Base-by-base conservation (phyloP, 2,888 invertebrate genomes). In the Drosophila monieri region DNA sequence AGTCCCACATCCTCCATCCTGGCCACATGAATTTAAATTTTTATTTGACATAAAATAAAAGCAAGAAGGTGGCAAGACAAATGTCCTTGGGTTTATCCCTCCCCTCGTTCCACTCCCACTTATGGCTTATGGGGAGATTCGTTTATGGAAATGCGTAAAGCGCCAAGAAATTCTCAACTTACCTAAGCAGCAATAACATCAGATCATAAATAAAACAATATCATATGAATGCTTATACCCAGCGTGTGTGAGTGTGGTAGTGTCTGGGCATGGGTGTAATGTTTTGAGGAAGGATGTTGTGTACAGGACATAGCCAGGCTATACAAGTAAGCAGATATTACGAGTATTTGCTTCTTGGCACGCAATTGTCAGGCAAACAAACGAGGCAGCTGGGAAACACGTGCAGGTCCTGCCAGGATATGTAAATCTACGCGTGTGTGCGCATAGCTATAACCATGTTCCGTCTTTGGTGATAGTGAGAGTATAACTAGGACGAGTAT, bases 171-270 rank as follows among this genome's bases (percentile, higher is more conserved):
- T 84, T 72, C 78, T 70, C 73, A 78, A 72, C 72, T 53, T 66
- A 65, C 71, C 76, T 68, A 68, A 74, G 77, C 77, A 73, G 62
- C 66, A 68, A 77, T 85, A 85, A 80, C 73, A 46, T 27, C 23
- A 75, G 84, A 83, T 83, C 80, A 84, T 83, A 86, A 83, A 83
- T 83, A 86, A 80, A 84, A 83, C 84, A 86, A 80, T 81, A 80
- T 74, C 71, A 56, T 56, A 83, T 76, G 78, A 84, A 74, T 73
- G 74, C 83, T 78, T 66, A 73, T 66, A 51, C 41, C 48, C 54
- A 47, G 48, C 12, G 18, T 27, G 53, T 37, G 39, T 5, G n/a
- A 2, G 6, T 2, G 10, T 43, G 21, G 21, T 23, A 23, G 10
- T 43, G 43, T 9, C 3, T 43, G 6, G 14, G 39, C 21, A 4